Conservation (phyloP, 2,888 invertebrate species). For the Drosophila suboccidentalis region DNA sequence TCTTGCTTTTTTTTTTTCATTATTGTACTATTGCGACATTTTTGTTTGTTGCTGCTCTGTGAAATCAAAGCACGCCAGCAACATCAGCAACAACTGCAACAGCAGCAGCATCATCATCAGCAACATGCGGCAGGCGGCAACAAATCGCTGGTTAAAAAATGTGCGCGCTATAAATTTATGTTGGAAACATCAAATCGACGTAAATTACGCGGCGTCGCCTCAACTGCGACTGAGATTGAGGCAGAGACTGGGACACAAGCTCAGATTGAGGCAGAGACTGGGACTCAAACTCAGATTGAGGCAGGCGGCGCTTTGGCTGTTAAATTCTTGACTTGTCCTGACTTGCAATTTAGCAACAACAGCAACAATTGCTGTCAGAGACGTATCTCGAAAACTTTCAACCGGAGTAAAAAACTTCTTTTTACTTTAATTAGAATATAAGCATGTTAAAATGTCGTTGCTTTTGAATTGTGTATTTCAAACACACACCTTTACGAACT, state of each 20-base stretch:
- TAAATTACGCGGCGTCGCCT: slow-evolving; percentile 73
- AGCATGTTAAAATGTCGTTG: too few species aligned
- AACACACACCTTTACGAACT: too few species aligned
- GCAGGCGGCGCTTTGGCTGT: slow-evolving; percentile 79
- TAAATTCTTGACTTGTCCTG: slow-evolving; percentile 72
- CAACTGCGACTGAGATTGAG: slow-evolving; percentile 20
- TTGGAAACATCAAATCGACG: slow-evolving; percentile 80
- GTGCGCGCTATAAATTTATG: slow-evolving; percentile 80
- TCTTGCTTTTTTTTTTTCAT: slow-evolving; percentile 73
- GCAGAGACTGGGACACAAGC: slow-evolving; percentile 2
- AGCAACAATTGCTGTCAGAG: slow-evolving; percentile 28
- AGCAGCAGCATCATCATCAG: slow-evolving; percentile 54
- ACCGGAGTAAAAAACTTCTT: not conserved
- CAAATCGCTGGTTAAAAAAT: slow-evolving; percentile 75
- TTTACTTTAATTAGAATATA: too few species aligned
- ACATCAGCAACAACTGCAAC: slow-evolving; percentile 47
- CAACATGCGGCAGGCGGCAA: slow-evolving; percentile 68
- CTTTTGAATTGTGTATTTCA: too few species aligned
- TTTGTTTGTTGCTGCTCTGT: slow-evolving; percentile 72
- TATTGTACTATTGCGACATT: slow-evolving; percentile 78
- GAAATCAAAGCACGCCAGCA: slow-evolving; percentile 71
- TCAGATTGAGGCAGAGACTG: not conserved
- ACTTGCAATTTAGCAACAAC: slow-evolving; percentile 58
- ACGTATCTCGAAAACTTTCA: not conserved
- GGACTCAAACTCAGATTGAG: not conserved